A percentile compares a stretch with the other conserved stretches of the same genome.
Conservation (phyloP, 2,113 vertebrate genomes). For the Ahaetulla prasina region DNA sequence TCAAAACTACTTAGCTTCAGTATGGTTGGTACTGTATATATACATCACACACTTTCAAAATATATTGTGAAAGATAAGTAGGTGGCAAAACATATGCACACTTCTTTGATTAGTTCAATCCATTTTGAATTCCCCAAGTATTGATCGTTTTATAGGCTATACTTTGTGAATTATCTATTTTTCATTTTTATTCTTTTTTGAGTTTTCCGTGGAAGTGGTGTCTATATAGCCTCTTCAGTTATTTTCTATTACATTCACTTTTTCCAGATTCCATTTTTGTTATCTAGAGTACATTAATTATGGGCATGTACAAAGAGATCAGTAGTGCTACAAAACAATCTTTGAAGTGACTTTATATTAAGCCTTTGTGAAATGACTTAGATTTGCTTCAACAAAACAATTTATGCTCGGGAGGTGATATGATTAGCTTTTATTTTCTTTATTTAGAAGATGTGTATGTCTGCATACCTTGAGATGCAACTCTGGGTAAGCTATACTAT, state of each 20-base stretch:
- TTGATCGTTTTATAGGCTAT: not conserved
- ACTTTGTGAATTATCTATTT: not conserved
- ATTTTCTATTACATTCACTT: not conserved
- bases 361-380: not conserved
- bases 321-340: not conserved
- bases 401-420: not conserved
- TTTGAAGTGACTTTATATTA: not conserved
- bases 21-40: not conserved
- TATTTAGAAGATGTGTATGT: not conserved
- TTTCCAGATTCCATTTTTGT: not conserved
- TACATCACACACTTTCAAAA: not conserved
- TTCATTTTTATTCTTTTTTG: not conserved
- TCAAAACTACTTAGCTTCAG: not conserved
- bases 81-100: not conserved
- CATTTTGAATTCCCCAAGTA: not conserved
- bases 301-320: not conserved
- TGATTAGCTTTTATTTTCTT: not conserved
- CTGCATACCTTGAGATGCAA: not conserved
- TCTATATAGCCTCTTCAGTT: not conserved
- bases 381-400: not conserved
- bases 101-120: not conserved
- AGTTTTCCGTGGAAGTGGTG: not conserved
- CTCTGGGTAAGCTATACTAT: not conserved
- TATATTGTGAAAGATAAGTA: not conserved
- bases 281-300: not conserved